Evolutionary conservation across 2,113 vertebrate genomes (phyloP).

Genomic region (Toxostoma redivivum): DNA sequence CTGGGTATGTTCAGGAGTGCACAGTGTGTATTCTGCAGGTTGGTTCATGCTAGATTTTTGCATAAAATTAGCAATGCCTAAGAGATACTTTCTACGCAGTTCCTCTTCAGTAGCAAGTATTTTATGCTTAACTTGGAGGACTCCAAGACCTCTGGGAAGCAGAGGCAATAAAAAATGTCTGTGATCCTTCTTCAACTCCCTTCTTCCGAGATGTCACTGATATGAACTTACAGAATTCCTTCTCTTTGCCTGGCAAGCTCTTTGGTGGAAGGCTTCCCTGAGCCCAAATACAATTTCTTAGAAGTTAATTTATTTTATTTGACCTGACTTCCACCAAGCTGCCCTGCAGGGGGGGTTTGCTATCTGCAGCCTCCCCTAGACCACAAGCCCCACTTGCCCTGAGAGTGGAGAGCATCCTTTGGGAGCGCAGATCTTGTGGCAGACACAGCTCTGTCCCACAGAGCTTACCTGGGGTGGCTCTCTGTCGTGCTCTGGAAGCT

Average conservation of each 20-base stretch:
- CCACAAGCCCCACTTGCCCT: accelerated
- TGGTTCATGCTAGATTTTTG: background rate
- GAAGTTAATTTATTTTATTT: background rate
- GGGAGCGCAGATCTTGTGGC: accelerated
- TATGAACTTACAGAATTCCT: background rate
- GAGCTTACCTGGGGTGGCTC: background rate
- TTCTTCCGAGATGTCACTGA: background rate
- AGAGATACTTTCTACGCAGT: background rate
- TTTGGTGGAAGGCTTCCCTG: background rate
- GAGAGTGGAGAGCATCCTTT: accelerated
- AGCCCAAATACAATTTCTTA: accelerated
- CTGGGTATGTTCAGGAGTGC: background rate
- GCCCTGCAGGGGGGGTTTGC: background rate
- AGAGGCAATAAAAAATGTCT: background rate
- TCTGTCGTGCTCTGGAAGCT: background rate
- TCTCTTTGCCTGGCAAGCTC: background rate
- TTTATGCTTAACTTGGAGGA: background rate
- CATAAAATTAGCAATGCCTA: background rate
- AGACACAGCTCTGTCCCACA: background rate
- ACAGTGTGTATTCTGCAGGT: background rate
- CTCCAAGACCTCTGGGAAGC: background rate
- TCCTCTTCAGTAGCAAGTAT: background rate
- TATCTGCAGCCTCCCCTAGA: background rate
- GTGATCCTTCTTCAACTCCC: background rate
- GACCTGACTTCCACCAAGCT: accelerated